Evolutionary conservation across 1,140 invertebrate species (phyloP), one percentile per base, ranked within the genome.

Genomic region (Dinothrombium tinctorium): DNA sequence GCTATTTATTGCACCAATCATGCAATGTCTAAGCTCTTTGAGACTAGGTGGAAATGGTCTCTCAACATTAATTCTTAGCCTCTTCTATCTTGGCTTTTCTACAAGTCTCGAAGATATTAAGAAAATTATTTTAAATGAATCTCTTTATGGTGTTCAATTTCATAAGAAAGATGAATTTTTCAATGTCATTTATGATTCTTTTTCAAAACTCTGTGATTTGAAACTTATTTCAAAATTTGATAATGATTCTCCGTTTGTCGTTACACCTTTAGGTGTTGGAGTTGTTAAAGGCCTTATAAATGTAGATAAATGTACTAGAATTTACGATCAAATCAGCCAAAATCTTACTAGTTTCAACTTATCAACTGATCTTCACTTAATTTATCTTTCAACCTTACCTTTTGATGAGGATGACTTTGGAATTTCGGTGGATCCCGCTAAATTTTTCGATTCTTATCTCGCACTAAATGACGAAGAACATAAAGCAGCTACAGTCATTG

Each of bases 281-380:
- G 74, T 79, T 24, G 74, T 82, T 50, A 83, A 78, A 71, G 79
- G 76, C 73, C 68, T 66, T 37, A 68, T 86, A 19, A 70, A 77
- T 47, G 61, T 80, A 38, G 54, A 68, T 38, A 60, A 60, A 45
- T 70, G 74, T 15, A 59, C 68, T 41, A 56, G 57, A 41, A 58
- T 86, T 17, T 74, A 79, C 51, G 58, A 66, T 12, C 77, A 84
- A 54, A 61, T 86, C 24, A 63, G 65, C 46, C 53, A 56, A 47
- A 76, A 75, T 7, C 70, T 76, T 50, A 60, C 66, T 33, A 67
- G 69, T 44, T 58, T 86, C 24, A 71, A 77, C 8, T 56, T 84
- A 8, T 52, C 68, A 31, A 71, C 72, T 49, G 62, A 72, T 52
- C 59, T 80, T 8, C 81, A 86, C 62, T 58, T 84, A 11, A 56